phyloP scores from a whole-genome alignment of 2,888 invertebrate species.

The Stictocephala bisonia region DNA sequence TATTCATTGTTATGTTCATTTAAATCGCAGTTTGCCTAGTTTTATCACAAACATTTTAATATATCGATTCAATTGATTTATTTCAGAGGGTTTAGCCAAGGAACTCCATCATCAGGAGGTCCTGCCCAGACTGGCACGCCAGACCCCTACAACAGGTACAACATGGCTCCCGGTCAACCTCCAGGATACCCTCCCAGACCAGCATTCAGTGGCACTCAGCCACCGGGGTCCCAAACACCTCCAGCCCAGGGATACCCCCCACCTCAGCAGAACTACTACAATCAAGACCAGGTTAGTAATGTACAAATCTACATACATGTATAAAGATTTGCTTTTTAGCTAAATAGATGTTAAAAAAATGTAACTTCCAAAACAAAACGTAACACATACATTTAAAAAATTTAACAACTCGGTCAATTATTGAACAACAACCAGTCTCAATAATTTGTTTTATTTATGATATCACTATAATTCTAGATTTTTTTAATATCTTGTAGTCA shows the following conservation, averaged over 20 bases:
- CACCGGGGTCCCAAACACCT: constrained; percentile 55
- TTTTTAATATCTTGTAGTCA: too few relatives aligned
- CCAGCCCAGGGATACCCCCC: constrained; percentile 66
- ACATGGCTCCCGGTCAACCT: constrained; percentile 57
- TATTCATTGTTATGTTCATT: too few relatives aligned
- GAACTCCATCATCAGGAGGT: neutral
- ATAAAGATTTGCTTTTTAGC: constrained; percentile 20
- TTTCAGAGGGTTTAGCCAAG: constrained; percentile 63
- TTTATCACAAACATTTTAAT: too few relatives aligned
- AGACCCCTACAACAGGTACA: constrained; percentile 65
- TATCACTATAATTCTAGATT: too few relatives aligned
- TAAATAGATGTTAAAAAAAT: too few relatives aligned
- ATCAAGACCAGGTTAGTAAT: constrained; percentile 71
- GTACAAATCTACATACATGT: constrained; percentile 52
- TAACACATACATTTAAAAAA: too few relatives aligned
- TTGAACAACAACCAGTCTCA: too few relatives aligned
- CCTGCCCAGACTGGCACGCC: constrained; percentile 55
- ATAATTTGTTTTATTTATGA: too few relatives aligned
- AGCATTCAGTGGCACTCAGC: constrained; percentile 56
- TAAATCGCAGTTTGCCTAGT: too few relatives aligned
- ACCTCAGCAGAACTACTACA: constrained; percentile 67
- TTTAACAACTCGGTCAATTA: too few relatives aligned
- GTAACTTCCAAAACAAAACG: too few relatives aligned
- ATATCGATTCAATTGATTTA: too few relatives aligned
- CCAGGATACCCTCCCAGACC: constrained; percentile 59